Evolutionary conservation across 2,888 invertebrate species (phyloP).

Genomic region (Ennomos fuscantarius): DNA sequence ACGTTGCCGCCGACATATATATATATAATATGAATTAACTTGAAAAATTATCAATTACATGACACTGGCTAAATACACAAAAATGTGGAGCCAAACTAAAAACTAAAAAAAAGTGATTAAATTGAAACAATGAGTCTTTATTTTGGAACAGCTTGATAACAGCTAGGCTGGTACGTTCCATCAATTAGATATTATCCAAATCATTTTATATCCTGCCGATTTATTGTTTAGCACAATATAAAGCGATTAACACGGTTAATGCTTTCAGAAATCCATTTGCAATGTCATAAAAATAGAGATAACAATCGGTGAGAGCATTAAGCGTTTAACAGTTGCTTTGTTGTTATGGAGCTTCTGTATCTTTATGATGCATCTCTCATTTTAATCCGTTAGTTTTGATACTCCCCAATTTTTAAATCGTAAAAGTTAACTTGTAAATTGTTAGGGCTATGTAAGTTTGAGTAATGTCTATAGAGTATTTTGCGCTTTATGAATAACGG

Average conservation of each 20-base stretch:
- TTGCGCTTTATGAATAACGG: too few species aligned
- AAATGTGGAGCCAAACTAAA: too few species aligned
- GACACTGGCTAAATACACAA: too few species aligned
- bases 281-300: constrained; percentile 76
- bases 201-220: constrained; percentile 55
- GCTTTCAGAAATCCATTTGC: constrained; percentile 78
- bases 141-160: constrained; percentile 15
- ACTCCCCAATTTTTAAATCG: constrained; percentile 39
- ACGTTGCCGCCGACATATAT: too few species aligned
- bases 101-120: constrained; percentile 1
- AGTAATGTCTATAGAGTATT: too few species aligned
- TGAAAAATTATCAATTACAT: too few species aligned
- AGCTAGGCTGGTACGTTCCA: constrained; percentile 17
- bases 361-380: constrained; percentile 70
- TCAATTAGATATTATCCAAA: constrained; percentile 43
- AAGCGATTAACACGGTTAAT: constrained; percentile 67
- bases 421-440: constrained; percentile 10
- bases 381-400: constrained; percentile 53
- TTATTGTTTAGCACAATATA: constrained; percentile 54
- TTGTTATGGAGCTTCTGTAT: constrained; percentile 65
- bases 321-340: constrained; percentile 71
- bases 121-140: constrained; percentile 9
- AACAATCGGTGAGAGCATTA: constrained; percentile 72
- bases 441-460: not conserved
- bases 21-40: too few species aligned